Base-by-base conservation (phyloP, 2,888 invertebrate species). In the Meiosimyza platycephala region DNA sequence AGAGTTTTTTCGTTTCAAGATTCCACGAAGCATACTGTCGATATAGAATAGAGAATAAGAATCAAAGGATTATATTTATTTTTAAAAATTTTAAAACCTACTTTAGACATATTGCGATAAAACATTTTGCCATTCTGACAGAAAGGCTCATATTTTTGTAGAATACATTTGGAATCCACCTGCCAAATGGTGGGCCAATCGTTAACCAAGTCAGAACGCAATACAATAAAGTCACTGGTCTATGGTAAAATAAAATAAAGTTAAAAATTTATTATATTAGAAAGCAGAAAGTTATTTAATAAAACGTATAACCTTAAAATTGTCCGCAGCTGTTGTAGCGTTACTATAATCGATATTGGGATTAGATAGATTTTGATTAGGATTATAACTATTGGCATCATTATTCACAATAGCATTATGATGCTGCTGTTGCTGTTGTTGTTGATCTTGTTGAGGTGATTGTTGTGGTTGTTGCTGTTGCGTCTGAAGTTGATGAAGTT, bases 171-270 rank as follows among this genome's bases (percentile, higher is more conserved):
- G 1, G 94, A 94, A 85, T 97, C 96, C 68, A 97, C 94, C 86
- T 95, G 92, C 97, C 97, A 97, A 81, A 97, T 92, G 7, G 94
- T 91, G 9, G 96, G 96, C 90, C 93, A 94, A 85, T 95, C 93
- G 84, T 93, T 91, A 74, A 90, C 90, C 78, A 95, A 86, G 88
- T 97, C 96, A 67, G 92, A 90, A 88, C 94, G 94, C 82, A 95
- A 90, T 54, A 95, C 94, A 76, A 97, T 93, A 89, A 96, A 97
- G 84, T 95, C 95, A 59, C 96, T 96, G 76, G 93, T 91, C 96
- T 96, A 40, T 40, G 6, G 88, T 70, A 89, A 90, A 82, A 71
- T 22, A 16, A 68, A 47, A 51, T 55, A 57, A 18, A 15, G 51
- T 71, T 7, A 64, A 40, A 1, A 57, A 63, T 67, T 52, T 15